Evolutionary conservation across 1,140 invertebrate species (phyloP), one percentile per base, ranked within the genome.

Genomic region (Parasteatoda tepidariorum): DNA sequence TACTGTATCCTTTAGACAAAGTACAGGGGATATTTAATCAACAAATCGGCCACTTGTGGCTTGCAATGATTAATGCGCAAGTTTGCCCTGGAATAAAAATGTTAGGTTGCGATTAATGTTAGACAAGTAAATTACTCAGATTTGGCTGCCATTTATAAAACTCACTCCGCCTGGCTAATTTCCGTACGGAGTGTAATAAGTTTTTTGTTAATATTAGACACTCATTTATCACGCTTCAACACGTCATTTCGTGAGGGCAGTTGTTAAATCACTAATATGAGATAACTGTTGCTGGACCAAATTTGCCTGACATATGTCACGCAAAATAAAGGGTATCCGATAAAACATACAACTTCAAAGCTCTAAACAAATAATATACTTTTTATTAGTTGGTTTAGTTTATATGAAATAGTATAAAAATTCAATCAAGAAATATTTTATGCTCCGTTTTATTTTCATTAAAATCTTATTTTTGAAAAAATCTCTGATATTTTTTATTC

Each of bases 31-130:
- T 62, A 59, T 41, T 68, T 68, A 67, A 61, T 79, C 76, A 79
- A 79, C 76, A 79, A 64, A 67, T 79, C 66, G 76, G 62, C 74
- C 61, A 76, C 74, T 76, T 76, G 74, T 62, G 76, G 76, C 76
- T 34, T 28, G 13, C n/a, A 68, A n/a, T 79, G 76, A 79, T 48
- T 66, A 79, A 79, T 79, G 48, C 15, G 38, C 31, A 22, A 15
- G 55, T 15, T 62, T 59, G 24, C 11, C 28, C 61, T 15, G 26
- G 26, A 62, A 68, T n/a, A 79, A 79, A 79, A 68, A 79, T 66
- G 55, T 31, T 68, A 30, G 57, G 57, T 68, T 54, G 66, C 64
- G 64, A 54, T 22, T 68, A 64, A 30, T 34, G 76, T 57, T 79
- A 68, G 34, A 68, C 31, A 54, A 79, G 62, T 64, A 57, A 67